Percentiles rank a stretch among this genome's conserved stretches.
Evolutionary conservation across 1,140 invertebrate species (phyloP).

Genomic region (Trichonephila clavipes): DNA sequence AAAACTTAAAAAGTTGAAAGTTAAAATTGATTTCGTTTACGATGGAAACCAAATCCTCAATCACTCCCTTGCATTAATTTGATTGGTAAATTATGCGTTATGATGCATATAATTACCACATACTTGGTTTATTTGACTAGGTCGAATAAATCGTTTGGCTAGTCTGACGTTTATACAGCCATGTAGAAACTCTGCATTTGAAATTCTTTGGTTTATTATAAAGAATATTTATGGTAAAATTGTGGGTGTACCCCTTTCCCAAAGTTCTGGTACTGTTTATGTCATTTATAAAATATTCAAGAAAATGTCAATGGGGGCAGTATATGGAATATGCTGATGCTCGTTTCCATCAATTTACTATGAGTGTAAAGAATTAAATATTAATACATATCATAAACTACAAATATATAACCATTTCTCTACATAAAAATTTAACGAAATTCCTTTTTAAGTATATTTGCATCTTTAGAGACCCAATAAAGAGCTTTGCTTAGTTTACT

Average conservation of each 20-base stretch:
- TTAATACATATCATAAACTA: too few relatives aligned
- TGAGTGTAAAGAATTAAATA: too few relatives aligned
- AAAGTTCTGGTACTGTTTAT: neutral
- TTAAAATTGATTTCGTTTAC: conserved; percentile 8
- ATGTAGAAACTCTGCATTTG: neutral
- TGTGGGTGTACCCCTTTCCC: neutral
- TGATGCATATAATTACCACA: conserved; percentile 29
- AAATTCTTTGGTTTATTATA: neutral
- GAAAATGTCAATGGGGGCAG: neutral
- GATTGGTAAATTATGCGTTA: conserved; percentile 39
- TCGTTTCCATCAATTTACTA: too few relatives aligned
- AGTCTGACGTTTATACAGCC: neutral
- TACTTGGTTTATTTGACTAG: conserved; percentile 46
- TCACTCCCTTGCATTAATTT: conserved; percentile 39
- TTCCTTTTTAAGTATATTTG: too few relatives aligned
- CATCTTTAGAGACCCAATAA: too few relatives aligned
- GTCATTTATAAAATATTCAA: neutral
- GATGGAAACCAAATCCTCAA: conserved; percentile 3
- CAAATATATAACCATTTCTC: too few relatives aligned
- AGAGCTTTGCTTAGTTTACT: too few relatives aligned
- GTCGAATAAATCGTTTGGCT: neutral
- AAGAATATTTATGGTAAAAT: neutral
- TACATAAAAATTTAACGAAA: too few relatives aligned
- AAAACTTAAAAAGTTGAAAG: neutral
- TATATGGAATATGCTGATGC: too few relatives aligned